Conservation (phyloP, 2,888 invertebrate genomes). For the Rugalucina vietnamica region DNA sequence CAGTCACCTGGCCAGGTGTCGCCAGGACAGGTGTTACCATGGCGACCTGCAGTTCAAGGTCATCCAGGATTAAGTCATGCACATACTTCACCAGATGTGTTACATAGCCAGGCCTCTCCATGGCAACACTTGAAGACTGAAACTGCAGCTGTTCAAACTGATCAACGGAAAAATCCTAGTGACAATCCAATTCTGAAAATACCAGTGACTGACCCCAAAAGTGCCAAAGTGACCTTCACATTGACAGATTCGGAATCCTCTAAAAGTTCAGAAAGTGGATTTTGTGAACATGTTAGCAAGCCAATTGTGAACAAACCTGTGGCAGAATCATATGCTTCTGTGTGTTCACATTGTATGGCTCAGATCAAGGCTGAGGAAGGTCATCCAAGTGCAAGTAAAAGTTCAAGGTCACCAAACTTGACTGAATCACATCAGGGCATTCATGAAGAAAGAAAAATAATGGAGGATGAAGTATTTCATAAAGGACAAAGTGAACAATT, state of each 20-base stretch:
- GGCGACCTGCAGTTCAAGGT: constrained; percentile 40
- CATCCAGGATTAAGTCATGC: constrained; percentile 23
- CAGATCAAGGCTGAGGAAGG: constrained; percentile 17
- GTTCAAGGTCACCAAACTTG: not conserved
- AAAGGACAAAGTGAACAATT: not conserved
- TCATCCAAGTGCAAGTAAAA: constrained; percentile 15
- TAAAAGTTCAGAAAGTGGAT: constrained; percentile 73
- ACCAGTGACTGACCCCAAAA: not conserved
- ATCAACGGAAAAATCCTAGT: not conserved
- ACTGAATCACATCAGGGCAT: not conserved
- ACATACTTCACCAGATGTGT: constrained; percentile 42
- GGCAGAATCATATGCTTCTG: constrained; percentile 68
- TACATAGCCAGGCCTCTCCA: constrained; percentile 15
- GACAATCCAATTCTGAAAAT: not conserved
- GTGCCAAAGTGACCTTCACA: constrained; percentile 67
- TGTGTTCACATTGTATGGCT: constrained; percentile 67
- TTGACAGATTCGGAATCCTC: constrained; percentile 68
- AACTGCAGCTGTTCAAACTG: not conserved
- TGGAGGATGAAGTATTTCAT: not conserved
- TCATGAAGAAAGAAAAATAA: not conserved
- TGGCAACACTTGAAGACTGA: not conserved
- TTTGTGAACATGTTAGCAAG: constrained; percentile 66
- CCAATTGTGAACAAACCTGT: too few species aligned
- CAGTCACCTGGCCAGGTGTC: constrained; percentile 53
- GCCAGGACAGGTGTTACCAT: constrained; percentile 55